A percentile compares a stretch with the other conserved stretches of the same genome.
phyloP scores from a whole-genome alignment of 1,140 invertebrate species.

The Oreohelix idahoensis region DNA sequence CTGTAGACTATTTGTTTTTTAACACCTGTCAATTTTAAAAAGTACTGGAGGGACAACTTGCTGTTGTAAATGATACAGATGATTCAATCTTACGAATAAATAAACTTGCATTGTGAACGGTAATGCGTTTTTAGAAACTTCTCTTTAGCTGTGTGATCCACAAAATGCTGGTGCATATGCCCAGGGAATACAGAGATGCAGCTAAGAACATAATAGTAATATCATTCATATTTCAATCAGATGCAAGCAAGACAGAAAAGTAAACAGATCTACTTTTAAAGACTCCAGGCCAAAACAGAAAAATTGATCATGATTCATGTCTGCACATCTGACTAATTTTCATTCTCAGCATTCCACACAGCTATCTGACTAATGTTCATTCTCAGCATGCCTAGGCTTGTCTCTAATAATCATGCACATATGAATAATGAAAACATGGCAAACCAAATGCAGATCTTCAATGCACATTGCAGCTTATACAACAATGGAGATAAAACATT shows the following conservation, averaged over 20 bases:
- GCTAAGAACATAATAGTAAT: background rate
- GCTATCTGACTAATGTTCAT: background rate
- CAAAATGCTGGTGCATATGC: too few relatives aligned
- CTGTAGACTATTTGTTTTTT: too few relatives aligned
- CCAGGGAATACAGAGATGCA: too few relatives aligned
- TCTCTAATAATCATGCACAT: conserved; percentile 14
- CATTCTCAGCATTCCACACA: background rate
- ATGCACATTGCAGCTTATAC: background rate
- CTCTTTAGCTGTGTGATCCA: too few relatives aligned
- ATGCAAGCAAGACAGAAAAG: background rate
- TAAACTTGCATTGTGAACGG: too few relatives aligned
- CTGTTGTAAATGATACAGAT: too few relatives aligned
- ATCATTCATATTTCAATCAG: background rate
- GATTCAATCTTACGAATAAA: too few relatives aligned
- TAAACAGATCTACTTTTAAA: background rate
- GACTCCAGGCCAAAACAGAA: background rate
- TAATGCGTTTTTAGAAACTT: too few relatives aligned
- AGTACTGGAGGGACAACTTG: too few relatives aligned
- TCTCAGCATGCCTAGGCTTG: conserved; percentile 14
- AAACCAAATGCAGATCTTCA: conserved; percentile 9
- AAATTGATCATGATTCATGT: background rate
- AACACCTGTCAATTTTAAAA: too few relatives aligned
- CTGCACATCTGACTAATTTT: background rate
- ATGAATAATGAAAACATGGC: background rate
- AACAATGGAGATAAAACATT: background rate